A percentile compares a stretch with the other conserved stretches of the same genome.
Conservation (phyloP, 2,797 vertebrate genomes). For the Spatula clypeata region DNA sequence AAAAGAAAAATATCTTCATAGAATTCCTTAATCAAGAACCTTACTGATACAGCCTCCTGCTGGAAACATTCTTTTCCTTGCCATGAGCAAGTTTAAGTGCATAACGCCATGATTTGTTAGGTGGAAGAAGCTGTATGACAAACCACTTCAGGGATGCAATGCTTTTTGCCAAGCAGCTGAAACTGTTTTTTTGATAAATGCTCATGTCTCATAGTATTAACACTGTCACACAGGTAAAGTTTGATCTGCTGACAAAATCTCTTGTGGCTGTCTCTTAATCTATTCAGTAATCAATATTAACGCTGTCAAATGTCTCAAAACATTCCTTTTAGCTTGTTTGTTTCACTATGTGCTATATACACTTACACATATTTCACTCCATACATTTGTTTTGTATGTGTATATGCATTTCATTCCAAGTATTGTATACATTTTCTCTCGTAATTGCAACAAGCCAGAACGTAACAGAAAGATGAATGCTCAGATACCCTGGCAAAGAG, state of each 20-base stretch:
- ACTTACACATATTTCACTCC: not conserved
- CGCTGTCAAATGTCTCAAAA: slow-evolving; percentile 71
- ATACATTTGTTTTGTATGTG: slow-evolving; percentile 2
- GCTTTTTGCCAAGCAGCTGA: slow-evolving; percentile 74
- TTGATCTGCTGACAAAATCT: slow-evolving; percentile 79
- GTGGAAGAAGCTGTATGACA: slow-evolving; percentile 70
- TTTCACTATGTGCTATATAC: not conserved
- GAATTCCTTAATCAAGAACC: slow-evolving; percentile 57
- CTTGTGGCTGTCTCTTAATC: slow-evolving; percentile 81
- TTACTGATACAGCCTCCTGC: slow-evolving; percentile 44
- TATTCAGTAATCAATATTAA: slow-evolving; percentile 81
- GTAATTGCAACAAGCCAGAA: not conserved
- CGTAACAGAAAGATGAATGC: not conserved
- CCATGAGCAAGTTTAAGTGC: slow-evolving; percentile 69
- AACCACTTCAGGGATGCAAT: slow-evolving; percentile 75
- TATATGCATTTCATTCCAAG: slow-evolving; percentile 70
- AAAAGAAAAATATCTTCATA: slow-evolving; percentile 57
- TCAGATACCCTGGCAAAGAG: not conserved
- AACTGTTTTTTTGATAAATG: slow-evolving; percentile 80
- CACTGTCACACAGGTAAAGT: slow-evolving; percentile 67
- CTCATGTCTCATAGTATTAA: slow-evolving; percentile 60
- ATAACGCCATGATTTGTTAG: slow-evolving; percentile 80
- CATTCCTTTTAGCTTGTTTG: slow-evolving; percentile 44
- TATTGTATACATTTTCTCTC: slow-evolving; percentile 27
- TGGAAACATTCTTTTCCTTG: slow-evolving; percentile 68